Evolutionary conservation across 1,140 invertebrate species (phyloP), one percentile per base, ranked within the genome.

Genomic region (Agrilus planipennis): DNA sequence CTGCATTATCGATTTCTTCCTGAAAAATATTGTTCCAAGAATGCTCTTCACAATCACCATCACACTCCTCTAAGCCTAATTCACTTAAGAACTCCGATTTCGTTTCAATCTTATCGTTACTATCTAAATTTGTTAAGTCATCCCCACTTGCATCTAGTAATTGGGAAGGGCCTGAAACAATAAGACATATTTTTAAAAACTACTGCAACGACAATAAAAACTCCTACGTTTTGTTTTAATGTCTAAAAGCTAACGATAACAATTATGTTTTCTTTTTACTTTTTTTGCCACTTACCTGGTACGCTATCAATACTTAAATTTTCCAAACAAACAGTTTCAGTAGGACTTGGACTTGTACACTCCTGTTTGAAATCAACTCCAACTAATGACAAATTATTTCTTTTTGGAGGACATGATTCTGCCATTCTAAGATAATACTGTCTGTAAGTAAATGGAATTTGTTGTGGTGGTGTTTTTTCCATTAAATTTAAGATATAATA

Each of bases 281-380:
- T 21, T 20, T 31, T 3, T 12, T n/a, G 11, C 30, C 39, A 41
- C 25, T 43, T 52, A 50, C 53, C 45, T 51, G 54, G 48, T 39
- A 48, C 28, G 43, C 42, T 55, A 41, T 51, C 48, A 34, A 31
- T 23, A 48, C 43, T 49, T 20, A 56, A 42, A 42, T 49, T 41
- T 31, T 62, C 55, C 37, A 54, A 47, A 50, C 57, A 60, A 21
- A 61, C 53, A 31, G 58, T 60, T 45, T 63, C 62, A 15, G 58
- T 63, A 15, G 60, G 60, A 49, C 61, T 63, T 39, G 60, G 59
- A 41, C 60, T 64, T 27, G 57, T 51, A 45, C 59, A 60, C 47
- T 63, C 62, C 54, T 56, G 50, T 54, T 61, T 61, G 39, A 39
- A 40, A 34, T 38, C 35, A 50, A 39, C 46, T 39, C 36, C 34